These are phyloP conservation scores for Oostethus manadensis DNA, from an alignment of 2,113 vertebrate genomes.

Conservation along the genomic window DNA sequence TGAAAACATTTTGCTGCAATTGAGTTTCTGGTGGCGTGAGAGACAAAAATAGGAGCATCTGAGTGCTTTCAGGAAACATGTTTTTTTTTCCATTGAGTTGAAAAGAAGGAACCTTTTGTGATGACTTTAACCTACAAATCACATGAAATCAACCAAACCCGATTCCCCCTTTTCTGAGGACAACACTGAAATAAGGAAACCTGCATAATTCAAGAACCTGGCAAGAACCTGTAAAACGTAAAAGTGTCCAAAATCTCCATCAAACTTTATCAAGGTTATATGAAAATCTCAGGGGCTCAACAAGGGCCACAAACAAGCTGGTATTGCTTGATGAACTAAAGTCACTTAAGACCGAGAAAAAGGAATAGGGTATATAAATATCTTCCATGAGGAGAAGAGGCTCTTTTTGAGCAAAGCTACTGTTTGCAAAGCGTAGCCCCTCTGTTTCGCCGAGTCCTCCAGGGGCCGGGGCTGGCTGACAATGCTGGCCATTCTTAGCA, in stretches of 20 bases:
- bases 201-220: too few relatives aligned
- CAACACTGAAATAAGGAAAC: too few relatives aligned
- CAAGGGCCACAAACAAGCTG: too few relatives aligned
- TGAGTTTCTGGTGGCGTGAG: not conserved
- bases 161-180: too few relatives aligned
- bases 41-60: not conserved
- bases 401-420: conserved; percentile 62
- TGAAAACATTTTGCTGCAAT: conserved; percentile 4
- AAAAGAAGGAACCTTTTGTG: not conserved
- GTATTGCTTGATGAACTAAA: not conserved
- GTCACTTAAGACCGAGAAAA: conserved; percentile 22
- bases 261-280: too few relatives aligned
- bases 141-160: not conserved
- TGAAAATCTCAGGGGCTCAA: too few relatives aligned
- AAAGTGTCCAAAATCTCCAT: too few relatives aligned
- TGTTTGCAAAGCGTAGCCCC: conserved; percentile 65
- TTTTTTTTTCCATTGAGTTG: not conserved
- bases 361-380: conserved; percentile 62
- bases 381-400: conserved; percentile 63
- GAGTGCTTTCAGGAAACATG: not conserved
- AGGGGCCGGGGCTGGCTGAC: conserved; percentile 59
- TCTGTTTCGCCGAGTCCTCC: conserved; percentile 63
- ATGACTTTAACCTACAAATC: not conserved
- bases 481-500: conserved; percentile 68
- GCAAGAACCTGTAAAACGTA: too few relatives aligned